Base-by-base conservation (phyloP, 2,888 invertebrate genomes). In the Erannis defoliaria region DNA sequence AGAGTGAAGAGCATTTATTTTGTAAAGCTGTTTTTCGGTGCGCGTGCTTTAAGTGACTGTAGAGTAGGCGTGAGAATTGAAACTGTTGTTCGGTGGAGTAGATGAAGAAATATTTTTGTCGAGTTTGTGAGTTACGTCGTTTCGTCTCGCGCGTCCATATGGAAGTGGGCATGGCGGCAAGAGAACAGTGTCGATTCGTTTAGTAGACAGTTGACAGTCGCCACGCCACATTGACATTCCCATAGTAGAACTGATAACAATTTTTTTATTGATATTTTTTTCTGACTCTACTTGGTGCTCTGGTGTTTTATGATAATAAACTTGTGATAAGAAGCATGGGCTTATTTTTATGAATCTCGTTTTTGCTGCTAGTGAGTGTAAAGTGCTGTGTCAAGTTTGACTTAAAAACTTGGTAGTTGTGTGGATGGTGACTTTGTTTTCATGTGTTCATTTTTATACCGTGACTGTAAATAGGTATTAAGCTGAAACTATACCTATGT, bases 131-230 rank as follows among this genome's bases (percentile, higher is more conserved):
- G 55, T 73, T 83, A 68, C 38, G 69, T 50, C 70, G 37, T 81
- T 76, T 81, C 64, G 59, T 31, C 21, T 9, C 46, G 12, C 19
- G 33, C 46, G 55, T 38, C 74, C 75, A 71, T 76, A 76, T 82
- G 73, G 84, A 89, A 89, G 91, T 90, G 91, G 93, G 93, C 92
- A 91, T 90, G 92, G 92, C 92, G 87, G 87, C 85, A 82, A 85
- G 84, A 84, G 81, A 84, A 84, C 88, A 88, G 87, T 89, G 92
- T 90, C 90, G 89, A 90, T 89, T 90, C 90, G 89, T 89, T 92
- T 93, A 93, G 93, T 92, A 92, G 90, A 92, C 91, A 92, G 84
- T 92, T 93, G 93, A 93, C 93, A 92, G 90, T 90, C 92, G 86
- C 90, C 91, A 90, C 91, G 89, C 92, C 89, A 90, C 88, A 90